phyloP scores from a whole-genome alignment of 1,140 invertebrate genomes.

The Linepithema humile region DNA sequence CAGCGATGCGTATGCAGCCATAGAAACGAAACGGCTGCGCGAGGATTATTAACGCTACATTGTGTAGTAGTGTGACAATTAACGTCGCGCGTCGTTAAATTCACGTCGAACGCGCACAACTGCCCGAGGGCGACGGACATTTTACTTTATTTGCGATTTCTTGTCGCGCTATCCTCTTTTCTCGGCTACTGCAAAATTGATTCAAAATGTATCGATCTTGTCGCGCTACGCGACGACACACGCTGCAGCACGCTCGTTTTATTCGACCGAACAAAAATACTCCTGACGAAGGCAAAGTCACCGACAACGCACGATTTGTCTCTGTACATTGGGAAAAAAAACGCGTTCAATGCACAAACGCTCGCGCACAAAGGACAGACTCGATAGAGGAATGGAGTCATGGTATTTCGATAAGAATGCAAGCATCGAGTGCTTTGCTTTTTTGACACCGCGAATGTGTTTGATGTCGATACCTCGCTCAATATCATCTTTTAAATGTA shows the following conservation, averaged over 20 bases:
- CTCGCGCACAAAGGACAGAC: neutral
- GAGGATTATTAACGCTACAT: too few species aligned
- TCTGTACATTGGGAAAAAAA: neutral
- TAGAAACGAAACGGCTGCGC: too few species aligned
- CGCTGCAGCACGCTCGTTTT: neutral
- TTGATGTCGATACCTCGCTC: conserved; percentile 1
- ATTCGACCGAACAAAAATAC: conserved; percentile 9
- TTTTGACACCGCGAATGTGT: neutral
- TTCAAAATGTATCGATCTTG: conserved; percentile 18
- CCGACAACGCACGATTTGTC: neutral
- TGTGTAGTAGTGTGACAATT: neutral
- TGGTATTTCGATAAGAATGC: conserved; percentile 46
- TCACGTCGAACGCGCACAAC: neutral
- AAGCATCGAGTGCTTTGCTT: neutral
- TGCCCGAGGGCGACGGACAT: neutral
- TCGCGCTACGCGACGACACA: neutral
- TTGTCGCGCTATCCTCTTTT: neutral
- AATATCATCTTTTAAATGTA: neutral
- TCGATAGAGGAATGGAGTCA: conserved; percentile 5
- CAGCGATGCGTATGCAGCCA: neutral
- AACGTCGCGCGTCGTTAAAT: neutral
- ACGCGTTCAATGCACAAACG: neutral
- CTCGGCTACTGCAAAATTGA: neutral
- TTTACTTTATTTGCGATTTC: neutral
- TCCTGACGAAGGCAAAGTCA: neutral